phyloP scores from a whole-genome alignment of 2,113 vertebrate genomes.

The Saguinus imperator region DNA sequence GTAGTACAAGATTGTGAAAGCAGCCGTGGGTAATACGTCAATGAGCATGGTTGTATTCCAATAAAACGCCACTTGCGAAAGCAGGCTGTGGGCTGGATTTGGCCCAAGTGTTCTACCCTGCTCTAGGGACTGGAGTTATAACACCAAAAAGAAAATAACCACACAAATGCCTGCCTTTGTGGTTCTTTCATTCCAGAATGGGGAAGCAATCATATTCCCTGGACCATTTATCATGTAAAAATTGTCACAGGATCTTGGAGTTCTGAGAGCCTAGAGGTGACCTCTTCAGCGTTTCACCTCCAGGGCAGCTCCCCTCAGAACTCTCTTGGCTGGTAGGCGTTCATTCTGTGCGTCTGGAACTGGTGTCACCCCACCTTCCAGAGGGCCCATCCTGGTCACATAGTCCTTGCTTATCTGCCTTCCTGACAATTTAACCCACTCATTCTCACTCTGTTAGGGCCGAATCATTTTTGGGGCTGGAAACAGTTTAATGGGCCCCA shows the following conservation, averaged over 20 bases:
- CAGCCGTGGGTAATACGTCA: background rate
- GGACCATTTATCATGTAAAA: background rate
- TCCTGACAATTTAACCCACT: background rate
- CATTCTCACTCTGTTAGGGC: background rate
- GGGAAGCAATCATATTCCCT: background rate
- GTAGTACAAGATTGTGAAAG: background rate
- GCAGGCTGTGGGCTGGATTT: background rate
- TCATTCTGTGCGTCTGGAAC: background rate
- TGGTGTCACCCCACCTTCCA: fast-evolving
- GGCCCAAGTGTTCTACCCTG: background rate
- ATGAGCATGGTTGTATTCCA: background rate
- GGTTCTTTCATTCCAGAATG: background rate
- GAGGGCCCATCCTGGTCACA: background rate
- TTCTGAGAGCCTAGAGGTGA: background rate
- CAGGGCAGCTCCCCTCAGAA: fast-evolving
- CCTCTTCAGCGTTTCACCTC: fast-evolving
- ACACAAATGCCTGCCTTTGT: background rate
- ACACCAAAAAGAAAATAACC: background rate
- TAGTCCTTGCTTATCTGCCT: background rate
- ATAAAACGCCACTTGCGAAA: background rate
- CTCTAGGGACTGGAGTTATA: background rate
- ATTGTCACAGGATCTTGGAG: background rate
- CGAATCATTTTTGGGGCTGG: background rate
- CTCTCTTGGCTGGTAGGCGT: background rate
- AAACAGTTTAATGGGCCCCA: background rate